A percentile compares a stretch with the other conserved stretches of the same genome.
phyloP scores from a whole-genome alignment of 2,888 invertebrate species.

The Archips xylosteana region DNA sequence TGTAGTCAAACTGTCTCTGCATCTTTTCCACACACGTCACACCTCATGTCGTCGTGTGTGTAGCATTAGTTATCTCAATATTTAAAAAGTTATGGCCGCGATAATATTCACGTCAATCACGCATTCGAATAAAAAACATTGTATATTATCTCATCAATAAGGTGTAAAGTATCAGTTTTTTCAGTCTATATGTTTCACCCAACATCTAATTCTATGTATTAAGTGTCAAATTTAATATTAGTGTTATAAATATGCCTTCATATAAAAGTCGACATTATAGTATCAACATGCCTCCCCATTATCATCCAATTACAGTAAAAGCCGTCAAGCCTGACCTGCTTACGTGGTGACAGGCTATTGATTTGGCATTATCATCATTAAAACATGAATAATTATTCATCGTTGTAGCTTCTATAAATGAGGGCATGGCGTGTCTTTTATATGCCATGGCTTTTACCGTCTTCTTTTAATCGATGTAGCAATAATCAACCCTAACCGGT shows the following conservation, averaged over 20 bases:
- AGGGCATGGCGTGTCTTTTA: not conserved
- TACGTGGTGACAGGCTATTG: constrained; percentile 11
- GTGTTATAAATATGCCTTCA: too few species aligned
- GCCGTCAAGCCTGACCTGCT: not conserved
- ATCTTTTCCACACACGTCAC: too few species aligned
- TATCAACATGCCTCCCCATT: not conserved
- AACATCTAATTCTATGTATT: too few species aligned
- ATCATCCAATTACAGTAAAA: constrained; percentile 1
- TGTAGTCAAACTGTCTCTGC: too few species aligned
- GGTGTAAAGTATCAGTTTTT: too few species aligned
- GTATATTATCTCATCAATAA: too few species aligned
- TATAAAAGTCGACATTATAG: not conserved
- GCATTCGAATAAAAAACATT: not conserved
- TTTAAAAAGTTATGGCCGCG: too few species aligned
- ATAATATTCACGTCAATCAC: not conserved
- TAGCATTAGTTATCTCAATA: too few species aligned
- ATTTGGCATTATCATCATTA: constrained; percentile 8
- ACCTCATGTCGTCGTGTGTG: too few species aligned
- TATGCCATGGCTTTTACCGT: not conserved
- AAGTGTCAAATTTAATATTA: too few species aligned
- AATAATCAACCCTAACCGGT: not conserved
- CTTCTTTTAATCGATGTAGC: not conserved
- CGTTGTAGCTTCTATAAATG: not conserved
- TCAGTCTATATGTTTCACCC: too few species aligned
- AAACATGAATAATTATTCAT: not conserved